Evolutionary conservation across 64 coral and sea anemone species (phyloP).

Genomic region (Catalaphyllia jardinei): DNA sequence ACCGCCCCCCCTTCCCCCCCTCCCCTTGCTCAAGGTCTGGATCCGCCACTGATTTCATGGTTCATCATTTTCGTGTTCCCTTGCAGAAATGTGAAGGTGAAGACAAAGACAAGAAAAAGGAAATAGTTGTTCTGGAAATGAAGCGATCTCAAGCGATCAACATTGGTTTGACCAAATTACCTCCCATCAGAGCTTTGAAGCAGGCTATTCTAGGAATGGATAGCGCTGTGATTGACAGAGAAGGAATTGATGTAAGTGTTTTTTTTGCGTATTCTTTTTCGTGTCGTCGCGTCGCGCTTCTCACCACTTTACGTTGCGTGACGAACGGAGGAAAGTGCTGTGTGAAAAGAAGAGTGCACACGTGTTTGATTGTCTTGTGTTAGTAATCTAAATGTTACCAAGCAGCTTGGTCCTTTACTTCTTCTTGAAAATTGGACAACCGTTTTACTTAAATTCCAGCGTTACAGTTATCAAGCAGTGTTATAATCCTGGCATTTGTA

Average conservation of each 20-base stretch:
- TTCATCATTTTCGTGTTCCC: background rate
- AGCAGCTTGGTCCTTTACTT: background rate
- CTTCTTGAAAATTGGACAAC: background rate
- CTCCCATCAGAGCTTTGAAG: slow-evolving; percentile 81
- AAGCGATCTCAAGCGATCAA: slow-evolving; percentile 96
- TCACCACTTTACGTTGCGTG: background rate
- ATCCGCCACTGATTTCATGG: too few relatives aligned
- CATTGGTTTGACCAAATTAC: slow-evolving; percentile 92
- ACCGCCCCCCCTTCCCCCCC: too few relatives aligned
- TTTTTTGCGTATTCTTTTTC: background rate
- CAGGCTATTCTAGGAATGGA: slow-evolving; percentile 90
- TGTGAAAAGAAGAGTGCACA: background rate
- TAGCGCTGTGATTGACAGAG: slow-evolving; percentile 87
- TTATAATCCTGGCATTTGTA: too few relatives aligned
- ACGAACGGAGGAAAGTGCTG: background rate
- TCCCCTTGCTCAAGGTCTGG: too few relatives aligned
- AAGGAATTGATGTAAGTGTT: slow-evolving; percentile 86
- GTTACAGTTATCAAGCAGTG: background rate
- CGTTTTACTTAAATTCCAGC: background rate
- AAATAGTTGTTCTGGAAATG: slow-evolving; percentile 92
- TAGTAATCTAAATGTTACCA: background rate
- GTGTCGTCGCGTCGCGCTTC: too few relatives aligned
- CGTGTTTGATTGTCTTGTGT: too few relatives aligned
- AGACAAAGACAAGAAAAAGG: slow-evolving; percentile 93
- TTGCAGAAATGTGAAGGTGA: slow-evolving; percentile 71